phyloP scores from a whole-genome alignment of 2,797 vertebrate species.

The Okamejei kenojei region DNA sequence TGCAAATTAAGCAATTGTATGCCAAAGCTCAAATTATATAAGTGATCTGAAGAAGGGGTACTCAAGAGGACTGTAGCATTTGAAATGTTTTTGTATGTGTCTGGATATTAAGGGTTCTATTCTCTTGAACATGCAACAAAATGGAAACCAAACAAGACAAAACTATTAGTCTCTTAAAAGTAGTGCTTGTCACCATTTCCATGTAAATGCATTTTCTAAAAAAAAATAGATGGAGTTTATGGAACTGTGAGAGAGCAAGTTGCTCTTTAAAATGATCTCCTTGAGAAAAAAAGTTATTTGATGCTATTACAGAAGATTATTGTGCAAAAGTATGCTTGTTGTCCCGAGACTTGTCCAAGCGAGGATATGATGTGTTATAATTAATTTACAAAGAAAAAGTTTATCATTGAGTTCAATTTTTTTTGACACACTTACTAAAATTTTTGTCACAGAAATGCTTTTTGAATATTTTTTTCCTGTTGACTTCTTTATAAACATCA shows the following conservation, averaged over 20 bases:
- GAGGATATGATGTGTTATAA: neutral
- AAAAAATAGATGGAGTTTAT: no score
- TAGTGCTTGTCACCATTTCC: neutral
- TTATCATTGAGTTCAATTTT: neutral
- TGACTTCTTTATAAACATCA: neutral
- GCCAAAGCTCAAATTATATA: neutral
- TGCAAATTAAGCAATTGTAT: neutral
- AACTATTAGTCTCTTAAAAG: neutral
- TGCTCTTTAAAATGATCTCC: no score
- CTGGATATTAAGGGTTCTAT: conserved; percentile 14
- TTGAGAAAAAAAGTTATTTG: no score
- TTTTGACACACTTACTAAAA: neutral
- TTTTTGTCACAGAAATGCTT: neutral
- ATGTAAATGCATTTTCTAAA: no score
- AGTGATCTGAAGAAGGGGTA: neutral
- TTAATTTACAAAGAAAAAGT: neutral
- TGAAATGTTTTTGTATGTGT: neutral
- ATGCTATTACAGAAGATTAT: no score
- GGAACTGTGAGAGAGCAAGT: no score
- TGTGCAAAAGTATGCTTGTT: no score
- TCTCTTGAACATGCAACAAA: neutral
- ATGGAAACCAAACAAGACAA: neutral
- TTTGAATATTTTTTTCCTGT: neutral
- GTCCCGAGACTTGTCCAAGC: no score
- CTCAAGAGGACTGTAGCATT: neutral